Evolutionary conservation across 2,797 vertebrate species (phyloP), one percentile per base, ranked within the genome.

Genomic region (Tamandua tetradactyla): DNA sequence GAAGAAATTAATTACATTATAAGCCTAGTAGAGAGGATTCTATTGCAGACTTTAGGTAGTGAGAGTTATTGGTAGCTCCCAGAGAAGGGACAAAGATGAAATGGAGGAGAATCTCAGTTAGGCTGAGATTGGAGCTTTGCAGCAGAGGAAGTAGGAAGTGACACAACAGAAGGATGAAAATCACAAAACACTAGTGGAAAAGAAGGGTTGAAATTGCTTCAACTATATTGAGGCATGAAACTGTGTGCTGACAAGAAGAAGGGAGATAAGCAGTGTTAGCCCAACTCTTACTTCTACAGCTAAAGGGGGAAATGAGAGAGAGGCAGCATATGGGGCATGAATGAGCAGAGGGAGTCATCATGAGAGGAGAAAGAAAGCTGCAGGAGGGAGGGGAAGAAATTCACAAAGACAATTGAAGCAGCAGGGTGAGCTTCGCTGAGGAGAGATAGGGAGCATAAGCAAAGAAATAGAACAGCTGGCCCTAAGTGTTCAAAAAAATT

Each of bases 401-500:
- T 81, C 37, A 32, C 25, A 30, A 66, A 78, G 23, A 66, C n/a
- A 90, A 18, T 61, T 47, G 71, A 80, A 42, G 37, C 93, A 90
- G 71, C 69, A 57, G 37, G n/a, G 20, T 23, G 69, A 72, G 44
- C 8, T 57, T 78, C 66, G 1, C 37, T 20, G 37, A 84, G 61
- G 59, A 74, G 40, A 68, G 35, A 37, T 22, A 55, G 32, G 76
- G 68, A 72, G 7, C 75, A 40, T 69, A 61, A 30, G 42, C 35
- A 81, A 64, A 66, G 74, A 79, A 62, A 35, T 23, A n/a, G 18
- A 91, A 79, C 92, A 96, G 75, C 89, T 91, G 91, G 76, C 20
- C 27, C 59, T 59, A 61, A 49, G 18, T n/a, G 18, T 75, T 75
- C 47, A 68, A 83, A 85, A 32, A 75, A 85, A 47, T 14, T 25